Conservation (phyloP, 2,797 vertebrate genomes). For the Anabas testudineus region DNA sequence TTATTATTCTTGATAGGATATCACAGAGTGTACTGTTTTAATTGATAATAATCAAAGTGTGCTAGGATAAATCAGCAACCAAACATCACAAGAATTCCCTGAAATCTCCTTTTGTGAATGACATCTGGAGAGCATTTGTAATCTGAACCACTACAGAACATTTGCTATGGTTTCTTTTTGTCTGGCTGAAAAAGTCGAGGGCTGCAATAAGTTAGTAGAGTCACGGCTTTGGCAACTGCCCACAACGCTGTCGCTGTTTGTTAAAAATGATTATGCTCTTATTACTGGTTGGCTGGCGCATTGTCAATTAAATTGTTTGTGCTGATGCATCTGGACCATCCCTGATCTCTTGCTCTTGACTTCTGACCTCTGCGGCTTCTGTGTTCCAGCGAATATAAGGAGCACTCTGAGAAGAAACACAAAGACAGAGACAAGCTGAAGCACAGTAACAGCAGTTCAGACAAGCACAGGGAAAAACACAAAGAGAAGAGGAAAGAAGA, state of each 20-base stretch:
- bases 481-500: conserved; percentile 93
- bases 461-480: conserved; percentile 88
- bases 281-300: background rate
- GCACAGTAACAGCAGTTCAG: conserved; percentile 85
- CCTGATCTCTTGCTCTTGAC: conserved; percentile 53
- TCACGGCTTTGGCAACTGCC: conserved; percentile 2
- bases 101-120: conserved; percentile 32
- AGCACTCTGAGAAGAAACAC: conserved; percentile 96
- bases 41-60: conserved; percentile 6
- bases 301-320: conserved; percentile 16
- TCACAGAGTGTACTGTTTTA: background rate
- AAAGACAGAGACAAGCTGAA: conserved; percentile 89
- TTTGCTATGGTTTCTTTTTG: conserved; percentile 25
- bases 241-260: background rate
- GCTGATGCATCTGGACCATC: background rate
- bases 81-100: background rate
- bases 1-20: too few relatives aligned
- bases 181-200: conserved; percentile 24
- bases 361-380: conserved; percentile 54
- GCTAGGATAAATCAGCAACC: conserved; percentile 19
- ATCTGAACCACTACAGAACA: conserved; percentile 2
- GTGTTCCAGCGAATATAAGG: conserved; percentile 91
- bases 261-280: background rate
- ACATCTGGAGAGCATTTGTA: conserved; percentile 45
- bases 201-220: background rate